phyloP scores from a whole-genome alignment of 1,140 invertebrate species.

The Drosophila mojavensis region DNA sequence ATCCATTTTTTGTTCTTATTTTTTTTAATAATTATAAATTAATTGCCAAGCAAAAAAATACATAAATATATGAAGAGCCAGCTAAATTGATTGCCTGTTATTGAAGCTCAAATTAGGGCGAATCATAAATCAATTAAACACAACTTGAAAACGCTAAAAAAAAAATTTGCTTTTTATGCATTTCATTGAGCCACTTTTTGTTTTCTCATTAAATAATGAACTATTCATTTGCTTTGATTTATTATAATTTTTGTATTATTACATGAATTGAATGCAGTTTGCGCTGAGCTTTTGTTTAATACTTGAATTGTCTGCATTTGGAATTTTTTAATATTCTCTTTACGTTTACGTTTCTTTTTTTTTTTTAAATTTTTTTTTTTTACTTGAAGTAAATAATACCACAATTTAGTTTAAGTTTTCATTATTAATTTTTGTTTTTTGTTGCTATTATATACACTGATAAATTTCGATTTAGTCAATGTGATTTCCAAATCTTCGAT shows the following conservation, averaged over 20 bases:
- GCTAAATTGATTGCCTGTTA: background rate
- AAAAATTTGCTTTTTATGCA: background rate
- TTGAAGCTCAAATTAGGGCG: background rate
- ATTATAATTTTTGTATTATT: conserved; percentile 31
- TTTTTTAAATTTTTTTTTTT: conserved; percentile 33
- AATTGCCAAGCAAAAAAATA: background rate
- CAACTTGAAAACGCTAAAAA: background rate
- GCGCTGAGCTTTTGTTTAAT: conserved; percentile 55
- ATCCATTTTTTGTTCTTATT: background rate
- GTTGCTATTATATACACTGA: background rate
- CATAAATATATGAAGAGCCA: no score
- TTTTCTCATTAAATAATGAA: conserved; percentile 12
- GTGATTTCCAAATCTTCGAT: background rate
- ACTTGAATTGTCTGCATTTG: conserved; percentile 12
- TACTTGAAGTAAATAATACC: conserved; percentile 76
- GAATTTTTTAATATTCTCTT: conserved; percentile 13
- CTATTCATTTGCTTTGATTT: conserved; percentile 9
- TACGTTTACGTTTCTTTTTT: background rate
- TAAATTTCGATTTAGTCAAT: background rate
- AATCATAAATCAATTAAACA: conserved; percentile 3
- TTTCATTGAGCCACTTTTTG: background rate
- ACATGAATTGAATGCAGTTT: conserved; percentile 33
- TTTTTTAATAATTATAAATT: background rate
- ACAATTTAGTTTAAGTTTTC: conserved; percentile 44
- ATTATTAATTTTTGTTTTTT: conserved; percentile 1